Evolutionary conservation across 1,140 invertebrate genomes (phyloP), one percentile per base, ranked within the genome.

Genomic region (Aplysia californica): DNA sequence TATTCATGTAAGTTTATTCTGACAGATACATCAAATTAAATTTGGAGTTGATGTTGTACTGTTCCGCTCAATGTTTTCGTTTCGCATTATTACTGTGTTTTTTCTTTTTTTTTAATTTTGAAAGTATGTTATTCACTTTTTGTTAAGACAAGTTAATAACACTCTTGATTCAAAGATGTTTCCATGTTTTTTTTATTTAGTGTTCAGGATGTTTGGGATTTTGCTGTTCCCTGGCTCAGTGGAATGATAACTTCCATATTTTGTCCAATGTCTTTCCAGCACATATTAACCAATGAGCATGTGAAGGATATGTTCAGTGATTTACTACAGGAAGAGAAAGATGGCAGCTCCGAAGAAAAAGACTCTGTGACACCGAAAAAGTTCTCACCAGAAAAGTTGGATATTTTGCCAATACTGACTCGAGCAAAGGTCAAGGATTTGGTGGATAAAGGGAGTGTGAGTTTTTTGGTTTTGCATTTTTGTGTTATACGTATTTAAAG

Each of bases 1-100:
- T 5, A 75, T 75, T 44, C 72, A 66, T 35, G 72, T 75, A 66
- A 75, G 72, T 50, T 33, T n/a, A n/a, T n/a, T n/a, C n/a, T n/a
- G n/a, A n/a, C n/a, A n/a, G n/a, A n/a, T n/a, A n/a, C n/a, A n/a
- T n/a, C n/a, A n/a, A n/a, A n/a, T n/a, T n/a, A n/a, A n/a, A n/a
- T n/a, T n/a, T n/a, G n/a, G n/a, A n/a, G n/a, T n/a, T n/a, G n/a
- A n/a, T n/a, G n/a, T n/a, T n/a, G n/a, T n/a, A n/a, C n/a, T n/a
- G n/a, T n/a, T n/a, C n/a, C n/a, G n/a, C n/a, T n/a, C n/a, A n/a
- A n/a, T n/a, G n/a, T n/a, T n/a, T n/a, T n/a, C n/a, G n/a, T n/a
- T n/a, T n/a, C n/a, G n/a, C n/a, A n/a, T n/a, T n/a, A n/a, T n/a
- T n/a, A n/a, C n/a, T n/a, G n/a, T n/a, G n/a, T n/a, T n/a, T n/a